Conservation (phyloP, 2,797 vertebrate genomes). For the Chloroceryle inda region DNA sequence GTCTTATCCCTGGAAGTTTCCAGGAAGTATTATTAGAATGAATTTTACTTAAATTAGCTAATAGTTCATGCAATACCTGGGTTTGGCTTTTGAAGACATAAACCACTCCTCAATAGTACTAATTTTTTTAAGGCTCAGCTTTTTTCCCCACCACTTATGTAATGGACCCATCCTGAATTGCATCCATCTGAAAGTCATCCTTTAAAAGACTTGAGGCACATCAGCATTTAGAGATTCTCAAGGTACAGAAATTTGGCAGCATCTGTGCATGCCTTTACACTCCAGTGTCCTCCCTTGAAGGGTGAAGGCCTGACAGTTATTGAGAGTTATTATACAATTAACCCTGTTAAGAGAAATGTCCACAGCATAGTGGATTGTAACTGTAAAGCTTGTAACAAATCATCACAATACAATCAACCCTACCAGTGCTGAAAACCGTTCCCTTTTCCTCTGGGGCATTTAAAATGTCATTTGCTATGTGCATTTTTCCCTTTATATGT, state of each 20-base stretch:
- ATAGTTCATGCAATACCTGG: not conserved
- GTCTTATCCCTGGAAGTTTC: not conserved
- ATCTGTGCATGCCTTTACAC: conserved; percentile 18
- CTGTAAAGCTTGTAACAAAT: conserved; percentile 49
- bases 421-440: conserved; percentile 35
- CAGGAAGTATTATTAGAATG: not conserved
- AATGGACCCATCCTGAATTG: not conserved
- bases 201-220: not conserved
- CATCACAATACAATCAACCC: conserved; percentile 36
- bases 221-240: conserved; percentile 5
- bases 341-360: conserved; percentile 47
- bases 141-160: not conserved
- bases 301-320: conserved; percentile 30
- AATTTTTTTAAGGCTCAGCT: not conserved
- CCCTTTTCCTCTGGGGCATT: conserved; percentile 28
- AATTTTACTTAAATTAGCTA: not conserved
- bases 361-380: not conserved
- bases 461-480: conserved; percentile 47
- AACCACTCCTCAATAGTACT: not conserved
- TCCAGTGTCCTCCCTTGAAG: conserved; percentile 31
- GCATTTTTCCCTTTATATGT: conserved; percentile 53
- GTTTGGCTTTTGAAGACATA: not conserved
- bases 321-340: conserved; percentile 36
- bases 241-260: conserved; percentile 48
- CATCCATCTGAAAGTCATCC: conserved; percentile 18